These are phyloP conservation scores for Naja naja DNA, from an alignment of 2,113 vertebrate genomes.

Conservation along the genomic window DNA sequence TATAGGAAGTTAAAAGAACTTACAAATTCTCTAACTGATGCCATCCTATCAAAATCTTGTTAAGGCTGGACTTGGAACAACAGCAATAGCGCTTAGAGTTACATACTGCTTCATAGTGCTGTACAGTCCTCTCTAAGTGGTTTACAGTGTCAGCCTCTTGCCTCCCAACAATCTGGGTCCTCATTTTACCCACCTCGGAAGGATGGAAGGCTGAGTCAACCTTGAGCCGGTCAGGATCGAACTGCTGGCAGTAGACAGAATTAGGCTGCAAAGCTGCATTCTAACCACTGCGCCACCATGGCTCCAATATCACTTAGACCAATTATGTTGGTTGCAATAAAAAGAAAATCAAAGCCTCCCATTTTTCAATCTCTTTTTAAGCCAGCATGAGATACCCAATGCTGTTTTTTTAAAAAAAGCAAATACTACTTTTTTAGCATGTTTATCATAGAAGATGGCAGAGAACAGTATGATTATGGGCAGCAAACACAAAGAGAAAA, in stretches of 20 bases:
- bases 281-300: background rate
- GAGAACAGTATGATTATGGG: background rate
- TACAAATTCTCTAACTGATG: background rate
- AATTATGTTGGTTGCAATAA: background rate
- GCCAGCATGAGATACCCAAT: background rate
- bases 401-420: background rate
- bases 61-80: background rate
- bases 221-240: background rate
- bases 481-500: background rate
- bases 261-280: background rate
- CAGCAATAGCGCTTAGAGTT: background rate
- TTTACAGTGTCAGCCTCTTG: background rate
- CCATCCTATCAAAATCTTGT: background rate
- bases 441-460: background rate
- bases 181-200: background rate
- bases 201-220: background rate
- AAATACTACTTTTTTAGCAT: background rate
- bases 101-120: background rate
- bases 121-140: background rate
- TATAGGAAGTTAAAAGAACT: background rate
- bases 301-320: background rate
- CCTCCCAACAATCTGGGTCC: background rate
- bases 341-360: background rate
- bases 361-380: background rate
- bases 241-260: background rate